These are phyloP conservation scores for Mionectes olivaceus DNA, from an alignment of 2,797 vertebrate genomes.

Conservation along the genomic window DNA sequence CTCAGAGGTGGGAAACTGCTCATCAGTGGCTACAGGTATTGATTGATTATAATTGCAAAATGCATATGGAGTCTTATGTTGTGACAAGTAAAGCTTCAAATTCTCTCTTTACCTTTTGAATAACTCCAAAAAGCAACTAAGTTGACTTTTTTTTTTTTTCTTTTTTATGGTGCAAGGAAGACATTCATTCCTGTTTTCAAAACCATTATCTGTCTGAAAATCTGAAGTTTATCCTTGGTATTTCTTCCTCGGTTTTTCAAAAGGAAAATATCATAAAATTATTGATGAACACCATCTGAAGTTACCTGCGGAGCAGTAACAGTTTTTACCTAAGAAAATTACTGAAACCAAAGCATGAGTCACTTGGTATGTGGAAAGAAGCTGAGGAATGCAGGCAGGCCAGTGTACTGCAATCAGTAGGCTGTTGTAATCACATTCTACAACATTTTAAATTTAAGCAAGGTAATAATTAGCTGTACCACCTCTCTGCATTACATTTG, in stretches of 20 bases:
- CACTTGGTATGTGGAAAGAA: neutral
- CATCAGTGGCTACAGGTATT: neutral
- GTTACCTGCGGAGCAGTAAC: neutral
- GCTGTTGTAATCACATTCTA: neutral
- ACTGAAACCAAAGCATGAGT: neutral
- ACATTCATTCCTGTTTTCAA: neutral
- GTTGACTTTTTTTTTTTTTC: neutral
- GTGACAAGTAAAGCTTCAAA: neutral
- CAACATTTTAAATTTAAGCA: neutral
- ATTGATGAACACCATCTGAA: neutral
- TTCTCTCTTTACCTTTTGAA: neutral
- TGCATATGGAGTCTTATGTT: neutral
- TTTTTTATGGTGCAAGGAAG: neutral
- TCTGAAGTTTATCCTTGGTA: neutral
- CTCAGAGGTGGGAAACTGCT: neutral
- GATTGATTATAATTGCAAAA: neutral
- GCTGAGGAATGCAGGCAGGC: neutral
- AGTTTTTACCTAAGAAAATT: neutral
- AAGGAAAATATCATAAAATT: neutral
- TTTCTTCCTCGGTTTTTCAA: neutral
- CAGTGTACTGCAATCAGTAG: neutral
- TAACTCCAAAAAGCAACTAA: neutral
- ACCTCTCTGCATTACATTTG: neutral
- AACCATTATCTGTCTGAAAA: neutral
- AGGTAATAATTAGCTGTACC: neutral